phyloP scores from a whole-genome alignment of 2,888 invertebrate species.

The Drosophila barbarae region DNA sequence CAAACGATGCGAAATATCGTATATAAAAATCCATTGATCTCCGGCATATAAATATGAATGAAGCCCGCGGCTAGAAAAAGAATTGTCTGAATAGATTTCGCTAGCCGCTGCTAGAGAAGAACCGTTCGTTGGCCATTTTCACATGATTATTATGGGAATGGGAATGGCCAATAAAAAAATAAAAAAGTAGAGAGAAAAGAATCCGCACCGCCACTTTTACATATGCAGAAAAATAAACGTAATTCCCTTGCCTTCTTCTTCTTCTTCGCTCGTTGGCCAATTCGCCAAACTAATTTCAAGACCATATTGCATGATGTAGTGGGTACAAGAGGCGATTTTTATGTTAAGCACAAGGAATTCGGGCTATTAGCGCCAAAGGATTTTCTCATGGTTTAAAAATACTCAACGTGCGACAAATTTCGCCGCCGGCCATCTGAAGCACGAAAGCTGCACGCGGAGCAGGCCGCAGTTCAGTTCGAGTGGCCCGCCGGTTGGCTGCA shows the following conservation, averaged over 20 bases:
- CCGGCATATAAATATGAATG: conserved; percentile 35
- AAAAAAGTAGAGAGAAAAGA: neutral
- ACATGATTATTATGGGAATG: conserved; percentile 61
- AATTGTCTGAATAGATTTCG: conserved; percentile 33
- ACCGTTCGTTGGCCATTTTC: conserved; percentile 55
- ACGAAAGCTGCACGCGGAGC: conserved; percentile 72
- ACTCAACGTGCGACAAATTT: conserved; percentile 74
- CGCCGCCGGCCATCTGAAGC: conserved; percentile 70
- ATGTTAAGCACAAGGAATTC: conserved; percentile 76
- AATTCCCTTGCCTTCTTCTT: neutral
- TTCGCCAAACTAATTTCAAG: conserved; percentile 54
- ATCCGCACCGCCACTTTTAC: conserved; percentile 25
- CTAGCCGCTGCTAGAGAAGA: conserved; percentile 31
- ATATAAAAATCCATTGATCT: conserved; percentile 33
- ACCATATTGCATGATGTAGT: conserved; percentile 67
- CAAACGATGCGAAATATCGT: conserved; percentile 7
- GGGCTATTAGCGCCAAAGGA: conserved; percentile 79
- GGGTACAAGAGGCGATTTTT: conserved; percentile 71
- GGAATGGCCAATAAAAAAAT: conserved; percentile 30
- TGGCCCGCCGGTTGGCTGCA: conserved; percentile 14
- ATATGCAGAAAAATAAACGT: conserved; percentile 50
- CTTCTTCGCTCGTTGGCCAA: conserved; percentile 11
- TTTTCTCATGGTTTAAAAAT: conserved; percentile 79
- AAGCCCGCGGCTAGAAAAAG: conserved; percentile 24
- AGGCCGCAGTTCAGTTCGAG: conserved; percentile 23